phyloP scores from a whole-genome alignment of 2,797 vertebrate species.

The Delichon dasypus region DNA sequence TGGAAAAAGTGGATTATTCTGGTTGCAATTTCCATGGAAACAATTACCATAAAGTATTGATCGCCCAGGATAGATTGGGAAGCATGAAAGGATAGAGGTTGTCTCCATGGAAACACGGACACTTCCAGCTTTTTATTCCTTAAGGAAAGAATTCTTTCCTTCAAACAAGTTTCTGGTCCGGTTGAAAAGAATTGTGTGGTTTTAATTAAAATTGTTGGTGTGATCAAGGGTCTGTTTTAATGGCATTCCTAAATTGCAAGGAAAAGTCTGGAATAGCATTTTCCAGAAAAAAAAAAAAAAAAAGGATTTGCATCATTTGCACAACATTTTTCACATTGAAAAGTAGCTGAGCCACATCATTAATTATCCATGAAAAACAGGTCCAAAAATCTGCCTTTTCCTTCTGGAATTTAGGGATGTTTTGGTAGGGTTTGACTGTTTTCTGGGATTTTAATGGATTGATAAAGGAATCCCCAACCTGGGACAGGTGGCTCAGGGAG shows the following conservation, averaged over 20 bases:
- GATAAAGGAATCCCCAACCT: background rate
- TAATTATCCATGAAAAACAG: background rate
- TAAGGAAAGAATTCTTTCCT: slow-evolving; percentile 32
- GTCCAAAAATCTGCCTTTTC: background rate
- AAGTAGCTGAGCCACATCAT: background rate
- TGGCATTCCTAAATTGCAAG: background rate
- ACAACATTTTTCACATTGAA: background rate
- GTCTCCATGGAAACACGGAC: slow-evolving; percentile 74
- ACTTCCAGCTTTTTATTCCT: slow-evolving; percentile 5
- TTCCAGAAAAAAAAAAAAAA: background rate
- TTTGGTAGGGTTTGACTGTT: background rate
- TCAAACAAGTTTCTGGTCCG: slow-evolving; percentile 2
- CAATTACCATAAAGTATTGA: slow-evolving; percentile 77
- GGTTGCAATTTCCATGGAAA: slow-evolving; percentile 73
- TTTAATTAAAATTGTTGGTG: background rate
- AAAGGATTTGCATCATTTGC: background rate
- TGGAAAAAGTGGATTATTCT: slow-evolving; percentile 47
- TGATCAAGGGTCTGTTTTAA: background rate
- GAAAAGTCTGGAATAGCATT: background rate
- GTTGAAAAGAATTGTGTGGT: background rate
- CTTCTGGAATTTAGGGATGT: background rate
- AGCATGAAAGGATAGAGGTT: slow-evolving; percentile 61
- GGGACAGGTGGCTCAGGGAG: background rate
- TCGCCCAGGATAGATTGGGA: slow-evolving; percentile 68
- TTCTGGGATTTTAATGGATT: background rate